A percentile compares a stretch with the other conserved stretches of the same genome.
Evolutionary conservation across 2,888 invertebrate genomes (phyloP).

Genomic region (Apodemia zela): DNA sequence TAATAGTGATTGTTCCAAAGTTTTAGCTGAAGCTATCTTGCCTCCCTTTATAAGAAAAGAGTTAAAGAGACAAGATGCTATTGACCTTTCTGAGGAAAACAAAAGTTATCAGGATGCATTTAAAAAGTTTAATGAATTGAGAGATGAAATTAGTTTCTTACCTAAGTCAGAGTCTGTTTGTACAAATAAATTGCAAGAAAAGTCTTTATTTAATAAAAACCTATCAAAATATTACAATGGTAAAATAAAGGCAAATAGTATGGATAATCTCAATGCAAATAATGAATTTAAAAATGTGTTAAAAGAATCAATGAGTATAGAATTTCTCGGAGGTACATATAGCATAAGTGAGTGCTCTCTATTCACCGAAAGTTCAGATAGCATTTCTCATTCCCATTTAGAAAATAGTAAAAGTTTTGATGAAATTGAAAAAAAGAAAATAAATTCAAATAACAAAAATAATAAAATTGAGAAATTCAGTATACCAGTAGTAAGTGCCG

Average conservation of each 20-base stretch:
- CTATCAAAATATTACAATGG: conserved; percentile 58
- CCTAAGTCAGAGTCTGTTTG: conserved; percentile 45
- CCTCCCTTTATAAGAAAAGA: conserved; percentile 48
- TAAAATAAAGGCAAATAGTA: conserved; percentile 68
- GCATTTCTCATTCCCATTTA: conserved; percentile 49
- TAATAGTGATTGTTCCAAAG: conserved; percentile 32
- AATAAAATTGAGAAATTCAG: conserved; percentile 25
- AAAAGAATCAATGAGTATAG: conserved; percentile 66
- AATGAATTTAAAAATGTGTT: conserved; percentile 52
- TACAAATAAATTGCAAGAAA: conserved; percentile 38
- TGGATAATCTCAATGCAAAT: conserved; percentile 57
- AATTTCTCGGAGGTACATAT: conserved; percentile 45
- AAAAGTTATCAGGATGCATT: conserved; percentile 45
- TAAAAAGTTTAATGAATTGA: conserved; percentile 39
- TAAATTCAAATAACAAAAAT: not conserved
- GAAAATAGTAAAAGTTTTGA: conserved; percentile 44
- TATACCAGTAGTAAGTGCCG: conserved; percentile 55
- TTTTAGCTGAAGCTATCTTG: conserved; percentile 41
- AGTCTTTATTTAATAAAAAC: conserved; percentile 52
- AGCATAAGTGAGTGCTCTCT: conserved; percentile 53
- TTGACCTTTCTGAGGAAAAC: conserved; percentile 45
- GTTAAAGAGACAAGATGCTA: conserved; percentile 57
- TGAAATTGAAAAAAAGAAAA: conserved; percentile 23
- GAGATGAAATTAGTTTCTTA: conserved; percentile 24
- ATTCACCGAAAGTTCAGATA: conserved; percentile 60